phyloP scores from a whole-genome alignment of 2,888 invertebrate species.

The Halictus quadricinctus region DNA sequence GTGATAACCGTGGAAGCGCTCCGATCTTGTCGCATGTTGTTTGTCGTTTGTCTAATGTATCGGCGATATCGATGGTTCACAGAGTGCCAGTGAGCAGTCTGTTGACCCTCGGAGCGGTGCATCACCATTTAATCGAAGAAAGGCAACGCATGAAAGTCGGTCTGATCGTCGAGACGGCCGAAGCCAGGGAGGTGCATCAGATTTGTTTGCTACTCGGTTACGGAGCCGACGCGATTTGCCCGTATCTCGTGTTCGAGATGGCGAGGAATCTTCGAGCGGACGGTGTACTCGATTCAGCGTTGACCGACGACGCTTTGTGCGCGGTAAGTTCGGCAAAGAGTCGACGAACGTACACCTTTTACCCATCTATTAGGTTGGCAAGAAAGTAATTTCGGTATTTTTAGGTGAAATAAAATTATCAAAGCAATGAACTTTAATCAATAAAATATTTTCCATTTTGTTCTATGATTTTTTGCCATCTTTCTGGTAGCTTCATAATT shows the following conservation, averaged over 20 bases:
- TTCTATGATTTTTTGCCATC: too few relatives aligned
- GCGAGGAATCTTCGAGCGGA: constrained; percentile 93
- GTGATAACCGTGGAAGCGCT: background rate
- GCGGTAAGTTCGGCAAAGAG: constrained; percentile 81
- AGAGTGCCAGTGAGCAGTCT: constrained; percentile 91
- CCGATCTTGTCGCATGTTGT: background rate
- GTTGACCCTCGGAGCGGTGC: constrained; percentile 95
- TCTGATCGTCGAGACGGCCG: constrained; percentile 96
- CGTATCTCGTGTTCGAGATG: constrained; percentile 97
- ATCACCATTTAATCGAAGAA: constrained; percentile 97
- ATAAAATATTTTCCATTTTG: too few relatives aligned
- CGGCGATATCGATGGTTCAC: background rate
- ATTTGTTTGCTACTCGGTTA: constrained; percentile 97
- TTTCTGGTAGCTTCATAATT: too few relatives aligned
- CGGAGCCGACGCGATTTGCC: constrained; percentile 99
- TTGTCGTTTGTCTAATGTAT: background rate
- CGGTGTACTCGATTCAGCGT: constrained; percentile 89
- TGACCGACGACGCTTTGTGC: constrained; percentile 92
- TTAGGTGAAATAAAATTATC: too few relatives aligned
- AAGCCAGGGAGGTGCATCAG: constrained; percentile 98
- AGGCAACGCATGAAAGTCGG: constrained; percentile 98
- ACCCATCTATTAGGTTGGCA: background rate
- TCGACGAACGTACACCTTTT: background rate
- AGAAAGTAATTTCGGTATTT: too few relatives aligned
- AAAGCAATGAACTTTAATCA: too few relatives aligned